These are phyloP conservation scores for Etheostoma perlongum DNA, from an alignment of 2,797 vertebrate genomes.

Conservation along the genomic window DNA sequence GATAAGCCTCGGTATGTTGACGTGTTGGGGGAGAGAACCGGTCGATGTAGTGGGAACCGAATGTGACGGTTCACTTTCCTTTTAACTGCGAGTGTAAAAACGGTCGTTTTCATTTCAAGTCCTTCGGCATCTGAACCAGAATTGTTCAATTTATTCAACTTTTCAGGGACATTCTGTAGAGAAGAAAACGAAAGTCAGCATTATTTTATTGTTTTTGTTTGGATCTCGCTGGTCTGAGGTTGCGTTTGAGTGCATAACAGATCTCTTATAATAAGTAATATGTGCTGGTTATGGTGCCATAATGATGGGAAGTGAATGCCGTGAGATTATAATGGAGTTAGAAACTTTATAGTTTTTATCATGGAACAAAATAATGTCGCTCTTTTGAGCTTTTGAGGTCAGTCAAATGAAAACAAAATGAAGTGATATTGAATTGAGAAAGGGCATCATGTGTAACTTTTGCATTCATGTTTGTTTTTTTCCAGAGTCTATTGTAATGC, in stretches of 20 bases:
- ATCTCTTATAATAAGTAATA: conserved; percentile 9
- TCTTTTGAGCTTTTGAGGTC: conserved; percentile 57
- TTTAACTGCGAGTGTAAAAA: conserved; percentile 61
- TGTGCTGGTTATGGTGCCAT: conserved; percentile 51
- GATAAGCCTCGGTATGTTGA: too few relatives aligned
- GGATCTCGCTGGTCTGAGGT: conserved; percentile 63
- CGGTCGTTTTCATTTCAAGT: conserved; percentile 51
- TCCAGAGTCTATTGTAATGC: conserved; percentile 77
- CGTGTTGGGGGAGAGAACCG: background rate
- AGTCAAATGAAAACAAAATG: conserved; percentile 43
- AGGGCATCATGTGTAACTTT: conserved; percentile 56
- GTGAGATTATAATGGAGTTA: conserved; percentile 44
- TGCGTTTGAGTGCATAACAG: conserved; percentile 38
- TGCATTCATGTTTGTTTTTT: conserved; percentile 60
- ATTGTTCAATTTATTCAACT: conserved; percentile 59
- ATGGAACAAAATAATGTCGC: conserved; percentile 34
- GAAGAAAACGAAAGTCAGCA: conserved; percentile 21
- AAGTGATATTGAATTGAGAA: conserved; percentile 55
- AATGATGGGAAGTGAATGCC: conserved; percentile 32
- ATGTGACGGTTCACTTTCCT: conserved; percentile 46
- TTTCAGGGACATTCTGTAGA: conserved; percentile 57
- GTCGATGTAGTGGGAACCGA: conserved; percentile 35
- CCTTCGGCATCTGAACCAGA: conserved; percentile 44
- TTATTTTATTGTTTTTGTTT: conserved; percentile 16
- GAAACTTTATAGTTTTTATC: conserved; percentile 59